A percentile compares a stretch with the other conserved stretches of the same genome.
phyloP scores from a whole-genome alignment of 2,113 vertebrate genomes.

The Pogona vitticeps region DNA sequence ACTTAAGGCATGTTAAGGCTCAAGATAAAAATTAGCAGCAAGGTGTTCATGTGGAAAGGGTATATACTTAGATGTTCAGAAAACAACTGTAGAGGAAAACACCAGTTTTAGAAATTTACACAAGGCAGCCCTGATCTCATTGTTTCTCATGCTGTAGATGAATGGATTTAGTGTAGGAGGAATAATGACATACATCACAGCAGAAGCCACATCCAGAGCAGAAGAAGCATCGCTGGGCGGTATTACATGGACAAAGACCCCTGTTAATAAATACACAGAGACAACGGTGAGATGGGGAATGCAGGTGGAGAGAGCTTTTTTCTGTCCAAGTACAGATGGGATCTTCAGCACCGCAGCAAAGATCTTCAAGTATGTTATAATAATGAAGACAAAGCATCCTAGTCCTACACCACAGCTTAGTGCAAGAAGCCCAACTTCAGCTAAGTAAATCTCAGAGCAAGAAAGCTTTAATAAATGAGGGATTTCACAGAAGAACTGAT shows the following conservation, averaged over 20 bases:
- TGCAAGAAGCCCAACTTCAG: background rate
- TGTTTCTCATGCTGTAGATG: too few relatives aligned
- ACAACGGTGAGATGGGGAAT: conserved; percentile 14
- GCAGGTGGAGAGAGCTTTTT: too few relatives aligned
- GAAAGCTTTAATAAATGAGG: background rate
- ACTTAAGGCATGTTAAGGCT: too few relatives aligned
- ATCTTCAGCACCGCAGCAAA: background rate
- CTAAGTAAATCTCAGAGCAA: background rate
- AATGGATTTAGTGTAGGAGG: background rate
- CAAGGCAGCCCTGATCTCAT: too few relatives aligned
- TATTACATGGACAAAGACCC: background rate
- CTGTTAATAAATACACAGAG: background rate
- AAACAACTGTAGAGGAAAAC: too few relatives aligned
- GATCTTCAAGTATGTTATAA: background rate
- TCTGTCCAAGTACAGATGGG: background rate
- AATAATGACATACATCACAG: background rate
- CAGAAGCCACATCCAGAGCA: background rate
- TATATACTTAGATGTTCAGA: too few relatives aligned
- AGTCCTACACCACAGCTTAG: background rate
- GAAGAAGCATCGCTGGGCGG: background rate
- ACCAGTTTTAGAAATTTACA: background rate
- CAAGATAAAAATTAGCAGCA: too few relatives aligned
- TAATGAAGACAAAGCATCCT: background rate
- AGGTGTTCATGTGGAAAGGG: too few relatives aligned
- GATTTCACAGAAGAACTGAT: too few relatives aligned